Base-by-base conservation (phyloP, 2,797 vertebrate genomes). In the Onychomys leucogaster region DNA sequence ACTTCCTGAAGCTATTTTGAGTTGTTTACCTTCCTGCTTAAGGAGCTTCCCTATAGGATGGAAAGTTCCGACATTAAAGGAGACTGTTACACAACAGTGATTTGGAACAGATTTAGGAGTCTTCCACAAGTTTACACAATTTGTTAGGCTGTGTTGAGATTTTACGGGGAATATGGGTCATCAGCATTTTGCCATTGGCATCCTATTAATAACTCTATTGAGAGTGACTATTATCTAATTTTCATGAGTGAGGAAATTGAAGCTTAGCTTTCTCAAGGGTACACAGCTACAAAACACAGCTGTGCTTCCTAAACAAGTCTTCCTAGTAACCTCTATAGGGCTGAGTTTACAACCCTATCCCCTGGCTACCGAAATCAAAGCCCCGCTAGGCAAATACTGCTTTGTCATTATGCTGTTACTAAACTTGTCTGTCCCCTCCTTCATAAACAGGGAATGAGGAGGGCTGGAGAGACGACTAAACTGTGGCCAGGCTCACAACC, bases 201-300 rank as follows among this genome's bases (percentile, higher is more conserved):
- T 63, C 32, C 17, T 78, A 49, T 85, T 34, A 81, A 61, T 63
- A 69, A 83, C 43, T 41, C 43, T 49, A 32, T 87, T 85, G 43
- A 85, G 61, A 37, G 34, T 65, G 29, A 85, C 49, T 85, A 89
- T 86, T 77, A 82, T 65, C 55, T 93, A 67, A 32, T 67, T 95
- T 93, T 97, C 81, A 94, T 61, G 95, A 91, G 61, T 29, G 52
- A 93, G 80, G 75, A 85, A 63, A 61, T n/a, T 80, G 55, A 92
- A 71, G 52, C 75, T 94, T 73, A 94, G 84, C 34, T 94, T 49
- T 55, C 59, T 37, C n/a, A 82, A 89, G 25, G 29, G 52, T 73
- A 86, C 55, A 92, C 12, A 71, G 55, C 21, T 78, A 65, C 37
- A 89, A 94, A 75, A 75, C 90, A 95, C 75, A 76, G 34, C 63